Conservation (phyloP, 2,888 invertebrate species). For the Phrixothrix hirtus region DNA sequence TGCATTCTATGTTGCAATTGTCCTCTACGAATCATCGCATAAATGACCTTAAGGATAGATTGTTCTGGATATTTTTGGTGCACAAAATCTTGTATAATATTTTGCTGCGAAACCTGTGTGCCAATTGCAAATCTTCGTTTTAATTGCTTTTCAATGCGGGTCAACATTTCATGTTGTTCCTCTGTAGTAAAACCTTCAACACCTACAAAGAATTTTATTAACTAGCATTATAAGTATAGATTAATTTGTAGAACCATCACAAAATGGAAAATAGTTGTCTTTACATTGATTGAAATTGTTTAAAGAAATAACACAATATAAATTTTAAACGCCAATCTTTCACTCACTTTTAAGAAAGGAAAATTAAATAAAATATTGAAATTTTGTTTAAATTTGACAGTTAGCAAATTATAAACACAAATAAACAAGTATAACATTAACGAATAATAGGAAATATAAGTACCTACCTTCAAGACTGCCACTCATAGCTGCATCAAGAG, state of each 20-base stretch:
- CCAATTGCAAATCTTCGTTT: conserved; percentile 93
- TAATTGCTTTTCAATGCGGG: conserved; percentile 90
- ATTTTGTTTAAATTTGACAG: no score
- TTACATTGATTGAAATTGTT: no score
- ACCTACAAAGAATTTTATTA: conserved; percentile 60
- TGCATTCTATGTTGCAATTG: conserved; percentile 96
- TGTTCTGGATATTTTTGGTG: conserved; percentile 86
- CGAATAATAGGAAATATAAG: not conserved
- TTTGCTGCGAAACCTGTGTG: conserved; percentile 94
- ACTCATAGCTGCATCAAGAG: conserved; percentile 92
- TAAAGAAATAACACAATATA: no score
- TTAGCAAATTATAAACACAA: no score
- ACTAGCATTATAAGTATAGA: no score
- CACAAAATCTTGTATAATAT: conserved; percentile 85
- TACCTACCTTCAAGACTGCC: conserved; percentile 82
- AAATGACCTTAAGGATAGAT: conserved; percentile 86
- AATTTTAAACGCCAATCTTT: no score
- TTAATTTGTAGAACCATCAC: no score
- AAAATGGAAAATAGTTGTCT: no score
- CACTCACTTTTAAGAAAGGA: no score
- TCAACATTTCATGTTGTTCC: conserved; percentile 89
- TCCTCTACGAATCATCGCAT: conserved; percentile 92
- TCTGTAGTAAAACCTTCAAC: conserved; percentile 98
- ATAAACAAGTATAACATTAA: not conserved
- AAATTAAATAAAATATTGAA: no score